Evolutionary conservation across 2,113 vertebrate genomes (phyloP).

Genomic region (Rhea pennata): DNA sequence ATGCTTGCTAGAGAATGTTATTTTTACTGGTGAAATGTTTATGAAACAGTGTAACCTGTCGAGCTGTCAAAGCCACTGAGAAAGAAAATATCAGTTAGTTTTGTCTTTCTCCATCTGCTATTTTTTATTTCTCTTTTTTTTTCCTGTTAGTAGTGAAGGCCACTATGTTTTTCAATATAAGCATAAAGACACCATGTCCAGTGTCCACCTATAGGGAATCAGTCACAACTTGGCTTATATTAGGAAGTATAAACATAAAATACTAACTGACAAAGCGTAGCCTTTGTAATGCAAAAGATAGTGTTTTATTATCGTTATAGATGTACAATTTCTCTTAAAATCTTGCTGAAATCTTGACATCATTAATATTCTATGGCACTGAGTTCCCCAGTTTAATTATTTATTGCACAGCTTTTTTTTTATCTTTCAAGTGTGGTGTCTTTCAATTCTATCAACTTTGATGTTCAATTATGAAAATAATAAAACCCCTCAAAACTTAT

Average conservation of each 20-base stretch:
- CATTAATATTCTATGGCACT: background rate
- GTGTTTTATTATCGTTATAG: background rate
- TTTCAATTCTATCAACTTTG: background rate
- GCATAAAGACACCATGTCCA: too few relatives aligned
- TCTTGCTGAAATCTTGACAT: background rate
- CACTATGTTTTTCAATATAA: background rate
- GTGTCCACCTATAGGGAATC: background rate
- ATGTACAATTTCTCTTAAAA: background rate
- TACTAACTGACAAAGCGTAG: background rate
- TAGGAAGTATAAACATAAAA: background rate
- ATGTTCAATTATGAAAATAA: background rate
- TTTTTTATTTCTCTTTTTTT: background rate
- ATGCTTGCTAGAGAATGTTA: background rate
- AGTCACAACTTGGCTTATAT: background rate
- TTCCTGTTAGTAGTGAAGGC: background rate
- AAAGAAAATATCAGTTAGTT: background rate
- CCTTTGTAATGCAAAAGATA: background rate
- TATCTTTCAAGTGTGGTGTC: background rate
- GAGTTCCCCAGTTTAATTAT: too few relatives aligned
- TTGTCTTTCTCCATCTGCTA: background rate
- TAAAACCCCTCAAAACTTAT: too few relatives aligned
- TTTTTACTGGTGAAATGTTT: background rate
- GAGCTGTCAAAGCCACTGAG: background rate
- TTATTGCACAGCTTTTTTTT: too few relatives aligned
- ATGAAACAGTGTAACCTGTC: background rate